phyloP scores from a whole-genome alignment of 2,888 invertebrate species.

The Oasisia sp. region DNA sequence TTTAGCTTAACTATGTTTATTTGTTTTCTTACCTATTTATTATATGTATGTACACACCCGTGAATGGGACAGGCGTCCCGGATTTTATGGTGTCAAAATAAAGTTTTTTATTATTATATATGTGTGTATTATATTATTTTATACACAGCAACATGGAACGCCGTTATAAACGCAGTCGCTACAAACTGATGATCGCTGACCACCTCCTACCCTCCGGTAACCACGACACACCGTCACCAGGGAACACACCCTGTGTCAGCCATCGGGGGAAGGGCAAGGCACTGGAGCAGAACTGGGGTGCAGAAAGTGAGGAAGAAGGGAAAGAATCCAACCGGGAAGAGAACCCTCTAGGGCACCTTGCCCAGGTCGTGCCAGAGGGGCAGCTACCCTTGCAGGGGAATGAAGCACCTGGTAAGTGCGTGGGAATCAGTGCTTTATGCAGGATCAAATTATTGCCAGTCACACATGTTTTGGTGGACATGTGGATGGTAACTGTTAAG shows the following conservation, averaged over 20 bases:
- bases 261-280: not conserved
- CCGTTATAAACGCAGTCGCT: not conserved
- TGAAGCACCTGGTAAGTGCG: not conserved
- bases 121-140: not conserved
- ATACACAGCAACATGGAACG: not conserved
- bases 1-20: no score
- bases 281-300: not conserved
- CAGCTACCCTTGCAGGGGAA: not conserved
- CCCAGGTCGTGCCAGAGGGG: not conserved
- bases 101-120: no score
- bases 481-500: no score
- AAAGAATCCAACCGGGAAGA: not conserved
- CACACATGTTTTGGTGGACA: no score
- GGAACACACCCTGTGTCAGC: not conserved
- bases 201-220: not conserved
- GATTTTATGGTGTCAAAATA: no score
- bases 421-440: no score
- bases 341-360: not conserved
- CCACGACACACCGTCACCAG: not conserved
- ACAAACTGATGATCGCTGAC: not conserved
- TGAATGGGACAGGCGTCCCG: no score
- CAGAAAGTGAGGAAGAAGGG: not conserved
- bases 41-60: no score
- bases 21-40: no score
- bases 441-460: no score